phyloP scores from a whole-genome alignment of 2,113 vertebrate species.

The Malaclemys terrapin region DNA sequence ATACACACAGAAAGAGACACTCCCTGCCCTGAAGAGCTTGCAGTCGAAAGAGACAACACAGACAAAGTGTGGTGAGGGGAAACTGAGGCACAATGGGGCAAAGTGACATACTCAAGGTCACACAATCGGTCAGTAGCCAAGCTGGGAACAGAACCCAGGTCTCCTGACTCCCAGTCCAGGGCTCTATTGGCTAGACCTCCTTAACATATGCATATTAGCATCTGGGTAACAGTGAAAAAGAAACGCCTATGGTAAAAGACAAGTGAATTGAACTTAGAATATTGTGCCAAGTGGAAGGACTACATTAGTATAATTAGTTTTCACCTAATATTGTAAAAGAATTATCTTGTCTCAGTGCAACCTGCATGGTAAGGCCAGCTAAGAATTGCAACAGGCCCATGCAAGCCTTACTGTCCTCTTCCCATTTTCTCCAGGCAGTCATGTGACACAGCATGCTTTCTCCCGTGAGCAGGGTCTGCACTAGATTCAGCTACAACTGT shows the following conservation, averaged over 20 bases:
- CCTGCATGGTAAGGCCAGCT: accelerated
- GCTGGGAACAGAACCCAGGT: not conserved
- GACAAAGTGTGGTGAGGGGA: not conserved
- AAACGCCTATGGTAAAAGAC: not conserved
- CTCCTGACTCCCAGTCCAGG: not conserved
- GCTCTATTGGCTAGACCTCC: not conserved
- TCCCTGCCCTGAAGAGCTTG: no score
- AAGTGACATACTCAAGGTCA: not conserved
- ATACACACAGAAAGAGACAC: no score
- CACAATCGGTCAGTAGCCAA: not conserved
- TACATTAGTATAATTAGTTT: not conserved
- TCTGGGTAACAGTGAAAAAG: not conserved
- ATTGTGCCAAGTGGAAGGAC: not conserved
- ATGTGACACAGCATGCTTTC: accelerated
- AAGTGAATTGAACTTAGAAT: not conserved
- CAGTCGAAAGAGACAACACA: no score
- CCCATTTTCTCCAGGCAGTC: not conserved
- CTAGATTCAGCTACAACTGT: not conserved
- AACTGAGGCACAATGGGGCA: not conserved
- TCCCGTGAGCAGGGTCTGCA: not conserved
- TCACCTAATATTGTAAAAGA: not conserved
- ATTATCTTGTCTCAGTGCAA: not conserved
- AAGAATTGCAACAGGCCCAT: not conserved
- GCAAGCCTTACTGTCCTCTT: not conserved
- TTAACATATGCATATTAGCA: not conserved